Conservation (phyloP, 2,888 invertebrate species). For the Campoplex nolae region DNA sequence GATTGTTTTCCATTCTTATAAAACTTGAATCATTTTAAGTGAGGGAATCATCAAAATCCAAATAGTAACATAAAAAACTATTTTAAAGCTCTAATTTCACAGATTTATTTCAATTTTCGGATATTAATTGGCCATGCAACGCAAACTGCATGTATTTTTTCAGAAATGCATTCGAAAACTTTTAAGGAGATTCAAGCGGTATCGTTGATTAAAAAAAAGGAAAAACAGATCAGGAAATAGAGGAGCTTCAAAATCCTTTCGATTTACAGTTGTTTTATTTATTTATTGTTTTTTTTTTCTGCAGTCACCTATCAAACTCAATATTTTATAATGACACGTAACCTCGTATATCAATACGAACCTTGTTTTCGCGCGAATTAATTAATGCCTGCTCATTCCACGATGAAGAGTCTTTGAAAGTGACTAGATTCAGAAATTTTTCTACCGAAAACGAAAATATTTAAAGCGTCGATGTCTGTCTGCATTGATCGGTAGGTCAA, state of each 20-base stretch:
- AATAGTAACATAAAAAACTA: not conserved
- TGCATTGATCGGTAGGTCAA: slow-evolving; percentile 78
- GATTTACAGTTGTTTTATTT: slow-evolving; percentile 46
- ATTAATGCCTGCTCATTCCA: not conserved
- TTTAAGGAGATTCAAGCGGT: not conserved
- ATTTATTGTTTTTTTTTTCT: no score
- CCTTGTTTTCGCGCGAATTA: not conserved
- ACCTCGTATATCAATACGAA: slow-evolving; percentile 18
- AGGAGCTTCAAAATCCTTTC: slow-evolving; percentile 10
- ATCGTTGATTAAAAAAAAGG: not conserved
- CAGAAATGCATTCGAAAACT: not conserved
- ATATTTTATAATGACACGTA: slow-evolving; percentile 27
- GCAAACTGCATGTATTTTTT: not conserved
- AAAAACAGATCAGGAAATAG: slow-evolving; percentile 20
- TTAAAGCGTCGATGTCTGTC: not conserved
- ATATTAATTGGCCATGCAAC: no score
- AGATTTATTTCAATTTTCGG: no score
- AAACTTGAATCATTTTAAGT: no score
- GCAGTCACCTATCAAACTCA: not conserved
- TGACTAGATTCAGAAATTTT: not conserved
- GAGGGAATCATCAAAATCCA: not conserved
- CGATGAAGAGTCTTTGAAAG: not conserved
- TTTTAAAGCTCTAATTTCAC: no score
- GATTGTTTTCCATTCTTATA: no score
- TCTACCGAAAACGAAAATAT: not conserved